phyloP scores from a whole-genome alignment of 2,113 vertebrate species.

The Ginglymostoma cirratum region DNA sequence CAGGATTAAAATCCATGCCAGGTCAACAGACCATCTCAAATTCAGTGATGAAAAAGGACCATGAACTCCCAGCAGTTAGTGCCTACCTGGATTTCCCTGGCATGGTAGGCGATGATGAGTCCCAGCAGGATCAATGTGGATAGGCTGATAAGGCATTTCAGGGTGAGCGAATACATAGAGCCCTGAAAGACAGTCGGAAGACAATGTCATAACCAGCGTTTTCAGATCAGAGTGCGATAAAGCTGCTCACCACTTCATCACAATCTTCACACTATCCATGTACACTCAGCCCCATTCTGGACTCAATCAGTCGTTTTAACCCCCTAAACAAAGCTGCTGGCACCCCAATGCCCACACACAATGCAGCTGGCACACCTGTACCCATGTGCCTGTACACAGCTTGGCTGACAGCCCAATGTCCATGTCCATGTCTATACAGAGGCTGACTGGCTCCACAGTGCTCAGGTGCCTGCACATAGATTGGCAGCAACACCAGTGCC shows the following conservation, averaged over 20 bases:
- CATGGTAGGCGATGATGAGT: conserved; percentile 69
- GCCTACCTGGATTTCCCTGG: conserved; percentile 69
- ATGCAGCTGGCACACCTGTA: no score
- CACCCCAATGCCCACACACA: no score
- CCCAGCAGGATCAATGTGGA: conserved; percentile 67
- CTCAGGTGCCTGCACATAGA: no score
- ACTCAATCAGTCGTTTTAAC: neutral
- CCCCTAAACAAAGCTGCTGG: no score
- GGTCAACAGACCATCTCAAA: no score
- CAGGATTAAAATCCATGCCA: no score
- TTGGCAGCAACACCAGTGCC: no score
- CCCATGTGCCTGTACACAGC: no score
- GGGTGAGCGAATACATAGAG: conserved; percentile 73
- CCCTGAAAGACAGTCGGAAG: conserved; percentile 51
- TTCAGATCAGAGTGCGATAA: neutral
- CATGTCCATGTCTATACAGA: no score
- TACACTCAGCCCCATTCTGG: neutral
- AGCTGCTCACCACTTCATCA: neutral
- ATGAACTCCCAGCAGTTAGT: neutral
- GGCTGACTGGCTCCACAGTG: no score
- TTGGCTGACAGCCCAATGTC: no score
- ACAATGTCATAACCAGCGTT: neutral
- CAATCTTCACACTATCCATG: neutral
- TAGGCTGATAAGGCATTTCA: conserved; percentile 75
- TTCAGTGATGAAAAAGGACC: neutral